These are phyloP conservation scores for Archilochus colubris DNA, from an alignment of 2,113 vertebrate species.

Conservation along the genomic window DNA sequence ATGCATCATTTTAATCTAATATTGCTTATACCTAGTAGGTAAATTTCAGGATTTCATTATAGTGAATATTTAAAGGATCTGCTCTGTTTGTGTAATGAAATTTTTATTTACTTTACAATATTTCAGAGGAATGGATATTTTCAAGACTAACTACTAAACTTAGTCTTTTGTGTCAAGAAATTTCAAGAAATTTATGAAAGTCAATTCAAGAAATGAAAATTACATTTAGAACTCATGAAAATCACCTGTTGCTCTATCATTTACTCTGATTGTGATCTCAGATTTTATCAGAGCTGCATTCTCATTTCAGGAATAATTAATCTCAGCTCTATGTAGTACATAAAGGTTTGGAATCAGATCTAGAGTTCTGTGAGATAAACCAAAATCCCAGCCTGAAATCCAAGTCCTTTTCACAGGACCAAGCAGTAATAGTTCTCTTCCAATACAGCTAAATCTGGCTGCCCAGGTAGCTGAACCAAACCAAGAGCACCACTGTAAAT, in stretches of 20 bases:
- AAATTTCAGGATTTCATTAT: background rate
- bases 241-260: background rate
- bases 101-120: background rate
- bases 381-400: background rate
- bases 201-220: background rate
- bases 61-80: background rate
- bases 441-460: background rate
- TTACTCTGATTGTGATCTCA: background rate
- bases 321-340: background rate
- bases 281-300: background rate
- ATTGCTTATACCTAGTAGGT: background rate
- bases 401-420: background rate
- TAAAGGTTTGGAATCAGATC: background rate
- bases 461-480: background rate
- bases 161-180: background rate
- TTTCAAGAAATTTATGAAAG: background rate
- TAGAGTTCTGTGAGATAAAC: background rate
- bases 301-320: background rate
- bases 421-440: background rate
- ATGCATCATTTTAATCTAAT: background rate
- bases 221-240: background rate
- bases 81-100: background rate
- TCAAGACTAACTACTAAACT: background rate
- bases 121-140: background rate
- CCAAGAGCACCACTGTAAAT: background rate